Percentiles rank a stretch among this genome's conserved stretches.
Conservation (phyloP, 1,140 invertebrate species). For the Hormaphis cornu region DNA sequence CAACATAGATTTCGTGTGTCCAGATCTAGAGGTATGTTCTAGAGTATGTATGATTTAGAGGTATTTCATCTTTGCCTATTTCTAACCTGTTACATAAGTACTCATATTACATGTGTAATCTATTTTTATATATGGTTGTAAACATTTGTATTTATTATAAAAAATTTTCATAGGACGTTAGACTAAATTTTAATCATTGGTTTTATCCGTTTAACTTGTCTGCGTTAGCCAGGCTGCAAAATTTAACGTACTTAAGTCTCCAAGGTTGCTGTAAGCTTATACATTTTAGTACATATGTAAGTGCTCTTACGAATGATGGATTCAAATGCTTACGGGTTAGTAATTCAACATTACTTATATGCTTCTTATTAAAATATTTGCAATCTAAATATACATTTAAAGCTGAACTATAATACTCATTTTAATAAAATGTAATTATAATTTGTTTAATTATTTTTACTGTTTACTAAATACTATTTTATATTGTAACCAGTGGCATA, state of each 20-base stretch:
- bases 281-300: constrained; percentile 64
- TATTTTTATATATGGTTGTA: not conserved
- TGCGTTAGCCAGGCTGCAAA: constrained; percentile 56
- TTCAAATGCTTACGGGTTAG: constrained; percentile 54
- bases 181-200: constrained; percentile 58
- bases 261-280: constrained; percentile 53
- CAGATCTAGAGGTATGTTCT: constrained; percentile 16
- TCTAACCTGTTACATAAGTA: too few relatives aligned
- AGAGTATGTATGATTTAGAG: too few relatives aligned
- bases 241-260: constrained; percentile 50
- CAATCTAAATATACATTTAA: too few relatives aligned
- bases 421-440: too few relatives aligned
- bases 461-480: too few relatives aligned
- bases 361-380: too few relatives aligned
- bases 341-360: constrained; percentile 1
- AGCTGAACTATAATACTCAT: too few relatives aligned
- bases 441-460: too few relatives aligned
- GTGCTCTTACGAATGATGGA: constrained; percentile 59
- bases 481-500: too few relatives aligned
- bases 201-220: constrained; percentile 57
- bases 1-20: constrained; percentile 4
- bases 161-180: constrained; percentile 47
- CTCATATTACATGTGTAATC: too few relatives aligned
- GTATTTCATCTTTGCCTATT: not conserved
- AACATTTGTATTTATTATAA: too few relatives aligned